Percentiles rank a stretch among this genome's conserved stretches.
Conservation (phyloP, 2,888 invertebrate species). For the Polyommatus icarus region DNA sequence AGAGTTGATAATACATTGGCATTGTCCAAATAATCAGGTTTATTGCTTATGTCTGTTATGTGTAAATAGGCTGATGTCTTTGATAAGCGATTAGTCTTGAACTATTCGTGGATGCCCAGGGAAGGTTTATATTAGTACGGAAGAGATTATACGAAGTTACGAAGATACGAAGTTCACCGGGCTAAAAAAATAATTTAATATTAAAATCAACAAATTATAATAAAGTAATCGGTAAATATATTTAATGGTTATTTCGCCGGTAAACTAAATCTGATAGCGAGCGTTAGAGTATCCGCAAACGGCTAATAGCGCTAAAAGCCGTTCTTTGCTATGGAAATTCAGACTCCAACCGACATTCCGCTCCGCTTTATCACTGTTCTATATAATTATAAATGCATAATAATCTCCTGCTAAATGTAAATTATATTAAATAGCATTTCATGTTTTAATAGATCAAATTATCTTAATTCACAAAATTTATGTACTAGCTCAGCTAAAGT, state of each 20-base stretch:
- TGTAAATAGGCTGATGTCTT: too few relatives aligned
- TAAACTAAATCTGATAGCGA: conserved; percentile 4
- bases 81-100: too few relatives aligned
- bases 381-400: conserved; percentile 16
- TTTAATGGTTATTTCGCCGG: neutral
- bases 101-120: too few relatives aligned
- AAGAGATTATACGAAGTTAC: too few relatives aligned
- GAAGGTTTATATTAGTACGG: too few relatives aligned
- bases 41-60: too few relatives aligned
- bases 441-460: neutral
- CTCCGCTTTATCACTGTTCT: conserved; percentile 20
- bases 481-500: too few relatives aligned
- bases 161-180: too few relatives aligned
- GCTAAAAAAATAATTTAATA: neutral
- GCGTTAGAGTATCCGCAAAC: neutral
- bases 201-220: too few relatives aligned
- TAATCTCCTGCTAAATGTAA: neutral
- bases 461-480: too few relatives aligned
- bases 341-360: neutral
- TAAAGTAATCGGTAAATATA: neutral
- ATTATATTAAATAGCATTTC: neutral
- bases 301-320: conserved; percentile 22
- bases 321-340: conserved; percentile 29
- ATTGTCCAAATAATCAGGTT: neutral
- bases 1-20: neutral